phyloP scores from a whole-genome alignment of 2,113 vertebrate genomes.

The Clarias gariepinus region DNA sequence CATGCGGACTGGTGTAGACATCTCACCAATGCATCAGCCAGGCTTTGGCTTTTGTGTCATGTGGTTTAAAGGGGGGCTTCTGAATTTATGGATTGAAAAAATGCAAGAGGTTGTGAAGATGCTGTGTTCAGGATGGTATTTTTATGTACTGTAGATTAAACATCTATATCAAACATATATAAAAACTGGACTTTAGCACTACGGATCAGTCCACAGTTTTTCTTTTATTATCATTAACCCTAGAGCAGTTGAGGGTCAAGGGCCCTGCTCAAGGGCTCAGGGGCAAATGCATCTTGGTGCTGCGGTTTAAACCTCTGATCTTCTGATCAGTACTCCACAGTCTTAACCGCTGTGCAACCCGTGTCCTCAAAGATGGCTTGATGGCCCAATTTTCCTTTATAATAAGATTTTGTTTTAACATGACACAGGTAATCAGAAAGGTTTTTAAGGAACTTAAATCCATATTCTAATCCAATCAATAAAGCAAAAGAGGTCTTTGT shows the following conservation, averaged over 20 bases:
- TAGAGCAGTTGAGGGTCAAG: no score
- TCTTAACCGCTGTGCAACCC: no score
- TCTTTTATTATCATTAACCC: not conserved
- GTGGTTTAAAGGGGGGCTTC: constrained; percentile 31
- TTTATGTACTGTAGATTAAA: no score
- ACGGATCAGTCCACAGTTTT: constrained; percentile 5
- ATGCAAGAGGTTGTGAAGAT: not conserved
- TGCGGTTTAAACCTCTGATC: no score
- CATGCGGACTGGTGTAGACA: constrained; percentile 36
- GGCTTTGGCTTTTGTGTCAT: constrained; percentile 42
- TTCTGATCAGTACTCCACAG: no score
- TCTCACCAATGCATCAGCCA: constrained; percentile 28
- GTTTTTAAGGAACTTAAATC: constrained; percentile 3
- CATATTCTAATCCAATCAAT: not conserved
- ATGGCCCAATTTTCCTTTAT: constrained; percentile 26
- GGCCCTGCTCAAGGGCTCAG: no score
- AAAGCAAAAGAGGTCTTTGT: not conserved
- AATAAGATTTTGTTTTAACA: constrained; percentile 31
- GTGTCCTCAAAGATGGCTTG: not conserved
- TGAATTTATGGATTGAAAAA: not conserved
- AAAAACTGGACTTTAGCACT: not conserved
- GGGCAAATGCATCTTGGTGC: no score
- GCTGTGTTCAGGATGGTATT: constrained; percentile 9
- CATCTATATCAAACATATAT: not conserved
- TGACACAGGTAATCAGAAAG: constrained; percentile 24